Percentiles rank a stretch among this genome's conserved stretches.
Conservation (phyloP, 2,797 vertebrate species). For the Prionace glauca region DNA sequence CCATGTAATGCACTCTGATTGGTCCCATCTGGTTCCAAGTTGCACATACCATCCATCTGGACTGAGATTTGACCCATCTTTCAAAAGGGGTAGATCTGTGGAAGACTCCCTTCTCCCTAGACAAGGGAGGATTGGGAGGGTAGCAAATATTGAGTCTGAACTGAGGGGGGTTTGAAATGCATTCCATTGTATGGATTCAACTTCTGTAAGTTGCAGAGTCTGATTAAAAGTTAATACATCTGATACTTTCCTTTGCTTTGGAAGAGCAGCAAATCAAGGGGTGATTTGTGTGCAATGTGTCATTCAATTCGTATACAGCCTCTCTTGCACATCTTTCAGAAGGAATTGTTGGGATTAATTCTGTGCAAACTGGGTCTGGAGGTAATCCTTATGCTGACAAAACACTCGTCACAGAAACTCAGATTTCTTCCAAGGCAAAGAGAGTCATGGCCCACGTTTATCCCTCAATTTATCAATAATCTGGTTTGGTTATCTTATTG, state of each 20-base stretch:
- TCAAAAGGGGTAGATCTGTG: not conserved
- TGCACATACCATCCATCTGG: not conserved
- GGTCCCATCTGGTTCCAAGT: not conserved
- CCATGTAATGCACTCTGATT: not conserved
- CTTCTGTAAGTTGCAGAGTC: not conserved
- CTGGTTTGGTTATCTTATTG: not conserved
- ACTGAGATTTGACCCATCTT: not conserved
- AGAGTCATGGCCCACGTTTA: not conserved
- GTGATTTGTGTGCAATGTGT: too few species aligned
- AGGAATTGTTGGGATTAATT: not conserved
- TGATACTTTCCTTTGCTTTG: not conserved
- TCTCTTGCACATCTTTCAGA: not conserved
- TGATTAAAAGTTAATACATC: not conserved
- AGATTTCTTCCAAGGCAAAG: not conserved
- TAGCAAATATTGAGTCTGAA: not conserved
- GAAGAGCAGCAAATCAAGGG: not conserved
- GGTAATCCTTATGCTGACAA: not conserved
- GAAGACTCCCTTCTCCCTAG: not conserved
- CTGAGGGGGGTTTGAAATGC: not conserved
- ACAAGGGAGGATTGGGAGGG: not conserved
- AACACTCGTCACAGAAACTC: not conserved
- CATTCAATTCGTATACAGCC: not conserved
- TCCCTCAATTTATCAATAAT: not conserved
- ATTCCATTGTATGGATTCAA: not conserved
- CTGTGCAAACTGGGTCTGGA: not conserved